phyloP scores from a whole-genome alignment of 1,140 invertebrate genomes.

The Physella acuta region DNA sequence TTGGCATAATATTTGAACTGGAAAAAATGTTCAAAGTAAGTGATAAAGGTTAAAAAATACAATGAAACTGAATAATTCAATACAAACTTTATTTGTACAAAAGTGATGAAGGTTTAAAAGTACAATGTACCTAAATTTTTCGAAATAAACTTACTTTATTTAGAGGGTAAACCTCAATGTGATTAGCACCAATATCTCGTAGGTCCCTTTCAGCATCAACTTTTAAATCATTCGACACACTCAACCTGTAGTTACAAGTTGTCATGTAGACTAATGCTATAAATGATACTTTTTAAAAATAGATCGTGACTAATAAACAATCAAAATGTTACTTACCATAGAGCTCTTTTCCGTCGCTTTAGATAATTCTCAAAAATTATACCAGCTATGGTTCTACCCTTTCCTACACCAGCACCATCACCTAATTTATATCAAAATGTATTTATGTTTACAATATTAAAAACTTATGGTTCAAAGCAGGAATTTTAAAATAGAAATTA shows the following conservation, averaged over 20 bases:
- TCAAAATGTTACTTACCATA: constrained; percentile 70
- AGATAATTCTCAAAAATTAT: constrained; percentile 98
- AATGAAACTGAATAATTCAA: too few relatives aligned
- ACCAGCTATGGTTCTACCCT: constrained; percentile 96
- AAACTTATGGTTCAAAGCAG: too few relatives aligned
- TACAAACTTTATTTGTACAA: too few relatives aligned
- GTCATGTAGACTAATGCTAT: too few relatives aligned
- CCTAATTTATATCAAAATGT: too few relatives aligned
- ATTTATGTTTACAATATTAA: too few relatives aligned
- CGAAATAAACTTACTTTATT: constrained; percentile 74
- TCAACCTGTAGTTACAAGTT: constrained; percentile 74
- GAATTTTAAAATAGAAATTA: too few relatives aligned
- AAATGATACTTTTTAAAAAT: not conserved
- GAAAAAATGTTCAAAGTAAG: too few relatives aligned
- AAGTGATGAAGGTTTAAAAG: too few relatives aligned
- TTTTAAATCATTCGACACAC: constrained; percentile 97
- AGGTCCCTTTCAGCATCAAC: constrained; percentile 97
- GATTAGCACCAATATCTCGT: constrained; percentile 87
- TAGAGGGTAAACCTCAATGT: constrained; percentile 85
- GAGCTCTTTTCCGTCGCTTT: constrained; percentile 85
- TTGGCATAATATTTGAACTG: constrained; percentile 68
- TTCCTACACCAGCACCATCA: constrained; percentile 98
- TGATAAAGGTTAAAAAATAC: too few relatives aligned
- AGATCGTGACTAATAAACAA: not conserved
- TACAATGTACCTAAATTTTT: too few relatives aligned